phyloP scores from a whole-genome alignment of 1,140 invertebrate species.

The Drosophila suzukii region DNA sequence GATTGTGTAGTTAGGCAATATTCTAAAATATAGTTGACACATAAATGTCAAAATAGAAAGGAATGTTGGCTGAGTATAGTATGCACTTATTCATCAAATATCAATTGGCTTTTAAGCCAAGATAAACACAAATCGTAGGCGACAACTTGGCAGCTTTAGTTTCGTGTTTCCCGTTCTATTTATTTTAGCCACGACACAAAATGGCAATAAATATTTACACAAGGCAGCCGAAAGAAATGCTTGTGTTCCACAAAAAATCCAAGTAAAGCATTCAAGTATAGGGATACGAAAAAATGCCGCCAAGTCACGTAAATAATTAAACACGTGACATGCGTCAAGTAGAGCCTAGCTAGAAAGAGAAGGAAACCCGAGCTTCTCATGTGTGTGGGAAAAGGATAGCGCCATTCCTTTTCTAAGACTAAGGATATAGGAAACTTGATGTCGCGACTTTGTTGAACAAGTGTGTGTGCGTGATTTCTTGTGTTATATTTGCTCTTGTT shows the following conservation, averaged over 20 bases:
- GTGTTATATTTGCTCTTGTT: constrained; percentile 27
- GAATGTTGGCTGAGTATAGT: too few relatives aligned
- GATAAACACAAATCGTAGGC: constrained; percentile 8
- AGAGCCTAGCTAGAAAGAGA: constrained; percentile 35
- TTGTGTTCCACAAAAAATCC: constrained; percentile 11
- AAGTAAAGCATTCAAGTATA: constrained; percentile 7
- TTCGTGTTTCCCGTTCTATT: constrained; percentile 8
- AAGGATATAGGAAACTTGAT: constrained; percentile 29
- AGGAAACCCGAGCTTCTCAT: not conserved
- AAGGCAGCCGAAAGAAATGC: constrained; percentile 17
- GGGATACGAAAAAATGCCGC: constrained; percentile 48
- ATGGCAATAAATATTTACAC: constrained; percentile 60
- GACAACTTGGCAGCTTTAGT: constrained; percentile 21
- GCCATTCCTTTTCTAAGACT: too few relatives aligned
- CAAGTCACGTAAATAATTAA: constrained; percentile 80
- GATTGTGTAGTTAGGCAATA: too few relatives aligned
- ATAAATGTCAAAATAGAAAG: not conserved
- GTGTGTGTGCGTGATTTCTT: constrained; percentile 53
- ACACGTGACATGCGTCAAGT: constrained; percentile 71
- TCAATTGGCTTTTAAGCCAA: not conserved
- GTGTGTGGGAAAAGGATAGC: constrained; percentile 1
- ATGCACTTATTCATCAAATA: not conserved
- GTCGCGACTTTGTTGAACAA: constrained; percentile 47
- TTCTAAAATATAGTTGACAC: too few relatives aligned
- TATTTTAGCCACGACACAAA: constrained; percentile 23